These are phyloP conservation scores for Loxodonta africana DNA, from an alignment of 2,113 vertebrate genomes.

Conservation along the genomic window DNA sequence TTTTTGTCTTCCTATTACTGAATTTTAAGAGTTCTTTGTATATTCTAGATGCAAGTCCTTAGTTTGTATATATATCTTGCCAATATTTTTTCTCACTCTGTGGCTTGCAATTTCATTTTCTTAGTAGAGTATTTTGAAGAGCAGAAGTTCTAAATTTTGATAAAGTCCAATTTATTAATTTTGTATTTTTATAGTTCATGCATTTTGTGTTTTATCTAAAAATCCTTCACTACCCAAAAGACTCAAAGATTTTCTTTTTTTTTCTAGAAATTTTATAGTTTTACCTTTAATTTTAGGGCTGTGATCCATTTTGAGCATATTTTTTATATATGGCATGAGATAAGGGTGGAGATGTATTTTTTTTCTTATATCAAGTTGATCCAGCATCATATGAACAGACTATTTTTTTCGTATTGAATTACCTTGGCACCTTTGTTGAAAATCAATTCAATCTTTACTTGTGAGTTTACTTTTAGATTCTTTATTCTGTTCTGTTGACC, in stretches of 20 bases:
- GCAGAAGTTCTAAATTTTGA: neutral
- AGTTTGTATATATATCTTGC: neutral
- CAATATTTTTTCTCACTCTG: neutral
- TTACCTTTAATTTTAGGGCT: neutral
- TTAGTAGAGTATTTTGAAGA: conserved; percentile 13
- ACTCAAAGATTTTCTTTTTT: neutral
- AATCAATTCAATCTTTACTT: neutral
- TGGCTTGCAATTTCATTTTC: conserved; percentile 29
- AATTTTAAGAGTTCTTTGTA: neutral
- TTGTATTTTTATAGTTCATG: neutral
- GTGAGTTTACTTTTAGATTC: neutral
- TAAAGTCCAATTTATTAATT: neutral
- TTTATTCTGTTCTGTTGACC: neutral
- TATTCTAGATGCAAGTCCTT: neutral
- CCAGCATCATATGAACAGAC: neutral
- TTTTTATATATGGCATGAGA: neutral
- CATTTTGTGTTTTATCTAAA: neutral
- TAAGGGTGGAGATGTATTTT: neutral
- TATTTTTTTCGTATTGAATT: neutral
- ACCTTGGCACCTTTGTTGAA: neutral
- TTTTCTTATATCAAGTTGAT: neutral
- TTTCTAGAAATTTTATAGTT: neutral
- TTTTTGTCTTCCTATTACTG: neutral
- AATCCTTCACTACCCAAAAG: neutral
- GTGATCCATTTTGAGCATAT: neutral